phyloP scores from a whole-genome alignment of 2,113 vertebrate genomes.

The Caretta caretta region DNA sequence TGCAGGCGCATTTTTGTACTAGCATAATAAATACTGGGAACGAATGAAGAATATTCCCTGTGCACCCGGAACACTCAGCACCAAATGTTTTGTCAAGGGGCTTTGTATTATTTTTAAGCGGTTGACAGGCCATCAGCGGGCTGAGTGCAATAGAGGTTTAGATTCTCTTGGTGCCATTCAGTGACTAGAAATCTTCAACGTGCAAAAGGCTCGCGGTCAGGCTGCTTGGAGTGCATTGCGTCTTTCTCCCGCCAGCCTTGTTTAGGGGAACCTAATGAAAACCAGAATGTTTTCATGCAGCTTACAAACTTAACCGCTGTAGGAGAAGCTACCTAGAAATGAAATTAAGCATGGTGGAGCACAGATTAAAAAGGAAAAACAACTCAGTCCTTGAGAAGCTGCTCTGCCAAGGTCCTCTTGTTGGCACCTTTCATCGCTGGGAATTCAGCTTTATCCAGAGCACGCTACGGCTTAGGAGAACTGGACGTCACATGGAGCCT shows the following conservation, averaged over 20 bases:
- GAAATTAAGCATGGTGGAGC: neutral
- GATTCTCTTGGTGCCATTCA: constrained; percentile 25
- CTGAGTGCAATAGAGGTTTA: neutral
- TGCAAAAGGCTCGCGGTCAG: constrained; percentile 49
- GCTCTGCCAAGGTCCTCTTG: constrained; percentile 1
- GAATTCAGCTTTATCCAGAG: constrained; percentile 47
- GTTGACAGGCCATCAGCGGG: constrained; percentile 19
- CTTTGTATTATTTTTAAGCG: neutral
- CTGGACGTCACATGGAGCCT: neutral
- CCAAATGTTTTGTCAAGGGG: neutral
- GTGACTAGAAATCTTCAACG: constrained; percentile 46
- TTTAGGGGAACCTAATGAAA: constrained; percentile 64
- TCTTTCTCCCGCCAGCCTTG: constrained; percentile 56
- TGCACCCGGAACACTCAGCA: neutral
- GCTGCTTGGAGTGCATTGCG: constrained; percentile 46
- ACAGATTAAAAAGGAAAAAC: constrained; percentile 19
- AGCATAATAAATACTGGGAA: neutral
- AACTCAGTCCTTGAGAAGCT: neutral
- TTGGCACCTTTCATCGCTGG: constrained; percentile 11
- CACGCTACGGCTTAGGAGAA: neutral
- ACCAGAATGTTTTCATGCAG: constrained; percentile 32
- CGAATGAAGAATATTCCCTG: neutral
- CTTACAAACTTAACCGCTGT: neutral
- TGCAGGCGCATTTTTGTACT: neutral
- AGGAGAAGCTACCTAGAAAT: constrained; percentile 27